These are phyloP conservation scores for Chaenocephalus aceratus DNA, from an alignment of 2,113 vertebrate species.

Conservation along the genomic window DNA sequence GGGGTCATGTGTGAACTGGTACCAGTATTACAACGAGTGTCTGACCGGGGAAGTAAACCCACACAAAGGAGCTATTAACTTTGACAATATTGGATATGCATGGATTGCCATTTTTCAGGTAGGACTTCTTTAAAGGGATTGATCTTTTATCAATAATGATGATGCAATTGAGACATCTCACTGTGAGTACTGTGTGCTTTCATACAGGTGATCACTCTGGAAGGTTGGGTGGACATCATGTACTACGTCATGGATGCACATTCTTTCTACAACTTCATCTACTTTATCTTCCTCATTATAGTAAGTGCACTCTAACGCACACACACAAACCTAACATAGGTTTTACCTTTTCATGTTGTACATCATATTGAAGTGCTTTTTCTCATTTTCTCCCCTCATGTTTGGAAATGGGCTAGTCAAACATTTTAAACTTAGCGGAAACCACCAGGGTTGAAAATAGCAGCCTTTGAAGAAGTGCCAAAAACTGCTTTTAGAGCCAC, in stretches of 20 bases:
- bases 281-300: slow-evolving; percentile 84
- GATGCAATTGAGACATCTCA: background rate
- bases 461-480: too few relatives aligned
- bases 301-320: slow-evolving; percentile 61
- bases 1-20: slow-evolving; percentile 94
- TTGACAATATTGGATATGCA: slow-evolving; percentile 98
- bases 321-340: background rate
- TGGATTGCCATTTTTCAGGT: slow-evolving; percentile 99
- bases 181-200: slow-evolving; percentile 16
- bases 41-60: slow-evolving; percentile 92
- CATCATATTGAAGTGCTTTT: too few relatives aligned
- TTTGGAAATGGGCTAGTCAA: too few relatives aligned
- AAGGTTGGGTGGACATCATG: slow-evolving; percentile 84
- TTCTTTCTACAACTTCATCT: slow-evolving; percentile 84
- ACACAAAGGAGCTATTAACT: slow-evolving; percentile 97
- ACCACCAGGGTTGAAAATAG: too few relatives aligned
- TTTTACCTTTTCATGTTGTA: too few relatives aligned
- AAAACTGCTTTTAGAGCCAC: too few relatives aligned
- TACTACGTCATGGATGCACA: slow-evolving; percentile 84
- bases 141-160: background rate
- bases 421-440: too few relatives aligned
- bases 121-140: background rate
- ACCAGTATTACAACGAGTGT: slow-evolving; percentile 94
- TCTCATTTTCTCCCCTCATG: too few relatives aligned
- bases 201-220: slow-evolving; percentile 79